Evolutionary conservation across 1,140 invertebrate genomes (phyloP), one percentile per base, ranked within the genome.

Genomic region (Lasioglossum baleicum): DNA sequence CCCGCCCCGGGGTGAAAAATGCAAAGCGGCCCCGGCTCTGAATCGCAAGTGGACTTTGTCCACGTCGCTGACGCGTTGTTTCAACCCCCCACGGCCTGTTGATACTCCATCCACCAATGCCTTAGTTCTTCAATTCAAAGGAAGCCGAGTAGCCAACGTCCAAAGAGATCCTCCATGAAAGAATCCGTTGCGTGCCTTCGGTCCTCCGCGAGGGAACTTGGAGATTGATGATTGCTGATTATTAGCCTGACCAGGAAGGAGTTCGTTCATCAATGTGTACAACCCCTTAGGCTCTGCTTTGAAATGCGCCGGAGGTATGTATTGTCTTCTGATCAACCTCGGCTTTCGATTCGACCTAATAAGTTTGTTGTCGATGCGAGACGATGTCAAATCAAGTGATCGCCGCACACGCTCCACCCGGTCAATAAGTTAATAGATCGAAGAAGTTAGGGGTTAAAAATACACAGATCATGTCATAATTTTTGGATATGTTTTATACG

Each of bases 1-100:
- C 10, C 15, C 61, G 31, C 6, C 65, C 40, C n/a, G 44, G 69
- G 69, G 58, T 79, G 70, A 73, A 79, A 79, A 79, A 79, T 79
- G 76, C 70, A 73, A 73, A 79, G 61, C 75, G 48, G 22, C 40
- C 60, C 35, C 2, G n/a, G 15, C 20, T 40, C 7, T 73, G 60
- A 40, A 72, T 58, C 20, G 61, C 13, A 56, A 20, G 15, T 53
- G 26, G 61, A 73, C 70, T 58, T 79, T 79, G 76, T 79, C 13
- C 56, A 51, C 3, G 40, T 10, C 10, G 65, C 15, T 17, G 56
- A 66, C 40, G 35, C 48, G 26, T 70, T 40, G 68, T 58, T 58
- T 40, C 35, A 26, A 31, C 10, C 61, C 35, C 2, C 48, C 40
- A 17, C 2, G 51, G 26, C 13, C 20, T 8, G 61, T 58, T 7